Conservation (phyloP, 2,797 vertebrate genomes). For the Sylvilagus floridanus region DNA sequence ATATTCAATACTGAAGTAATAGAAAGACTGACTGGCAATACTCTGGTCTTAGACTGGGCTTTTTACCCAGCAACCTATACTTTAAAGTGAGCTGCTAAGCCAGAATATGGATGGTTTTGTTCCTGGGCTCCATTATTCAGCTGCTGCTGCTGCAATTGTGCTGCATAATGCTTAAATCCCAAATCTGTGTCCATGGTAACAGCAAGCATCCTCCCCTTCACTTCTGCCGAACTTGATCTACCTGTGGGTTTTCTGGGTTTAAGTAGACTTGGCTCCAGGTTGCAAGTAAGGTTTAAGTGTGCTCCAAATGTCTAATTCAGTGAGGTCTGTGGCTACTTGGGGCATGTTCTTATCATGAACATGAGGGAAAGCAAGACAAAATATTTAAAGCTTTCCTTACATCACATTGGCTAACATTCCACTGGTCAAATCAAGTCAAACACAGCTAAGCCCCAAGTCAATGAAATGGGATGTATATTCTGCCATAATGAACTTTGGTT, state of each 20-base stretch:
- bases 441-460: neutral
- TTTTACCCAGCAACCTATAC: neutral
- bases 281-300: neutral
- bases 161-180: neutral
- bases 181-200: neutral
- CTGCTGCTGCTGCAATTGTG: neutral
- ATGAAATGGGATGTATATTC: neutral
- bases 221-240: neutral
- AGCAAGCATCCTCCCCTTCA: neutral
- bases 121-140: neutral
- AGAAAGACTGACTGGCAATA: neutral
- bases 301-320: neutral
- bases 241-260: neutral
- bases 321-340: neutral
- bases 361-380: neutral
- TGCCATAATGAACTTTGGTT: neutral
- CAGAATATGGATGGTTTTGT: neutral
- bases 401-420: neutral
- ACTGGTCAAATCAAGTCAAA: neutral
- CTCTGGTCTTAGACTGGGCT: neutral
- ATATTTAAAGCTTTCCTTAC: neutral
- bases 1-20: neutral
- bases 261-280: neutral
- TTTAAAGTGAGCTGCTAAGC: neutral
- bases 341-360: neutral